Evolutionary conservation across 1,140 invertebrate genomes (phyloP).

Genomic region (Chironomus tepperi): DNA sequence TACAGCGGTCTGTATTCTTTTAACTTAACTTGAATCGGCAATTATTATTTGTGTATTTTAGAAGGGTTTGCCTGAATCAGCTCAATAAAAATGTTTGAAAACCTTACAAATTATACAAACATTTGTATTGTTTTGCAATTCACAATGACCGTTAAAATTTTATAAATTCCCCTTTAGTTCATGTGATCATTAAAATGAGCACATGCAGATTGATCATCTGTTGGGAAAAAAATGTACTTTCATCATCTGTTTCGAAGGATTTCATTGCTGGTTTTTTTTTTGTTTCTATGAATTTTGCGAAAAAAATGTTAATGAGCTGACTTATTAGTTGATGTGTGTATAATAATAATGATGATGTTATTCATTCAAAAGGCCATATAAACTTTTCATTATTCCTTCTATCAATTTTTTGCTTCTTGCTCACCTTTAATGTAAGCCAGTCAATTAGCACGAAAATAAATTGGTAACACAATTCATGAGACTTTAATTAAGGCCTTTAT

Average conservation of each 20-base stretch:
- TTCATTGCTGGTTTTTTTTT: too few species aligned
- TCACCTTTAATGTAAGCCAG: neutral
- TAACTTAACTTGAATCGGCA: too few species aligned
- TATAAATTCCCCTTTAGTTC: neutral
- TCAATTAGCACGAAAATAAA: neutral
- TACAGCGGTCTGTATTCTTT: too few species aligned
- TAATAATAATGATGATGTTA: neutral
- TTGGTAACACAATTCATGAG: neutral
- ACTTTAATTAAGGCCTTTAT: neutral
- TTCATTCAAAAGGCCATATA: neutral
- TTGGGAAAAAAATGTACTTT: neutral
- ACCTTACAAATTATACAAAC: too few species aligned
- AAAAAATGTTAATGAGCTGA: conserved; percentile 14
- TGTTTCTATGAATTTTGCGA: neutral
- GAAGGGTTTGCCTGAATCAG: too few species aligned
- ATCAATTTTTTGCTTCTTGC: too few species aligned
- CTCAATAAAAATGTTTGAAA: too few species aligned
- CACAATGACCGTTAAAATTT: neutral
- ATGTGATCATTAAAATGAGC: neutral
- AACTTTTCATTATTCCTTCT: too few species aligned
- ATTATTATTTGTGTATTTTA: too few species aligned
- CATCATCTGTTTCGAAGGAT: too few species aligned
- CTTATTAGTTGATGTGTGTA: neutral
- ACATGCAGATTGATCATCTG: neutral
- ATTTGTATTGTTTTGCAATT: too few species aligned